phyloP scores from a whole-genome alignment of 2,797 vertebrate genomes.

The Sciurus vulgaris region DNA sequence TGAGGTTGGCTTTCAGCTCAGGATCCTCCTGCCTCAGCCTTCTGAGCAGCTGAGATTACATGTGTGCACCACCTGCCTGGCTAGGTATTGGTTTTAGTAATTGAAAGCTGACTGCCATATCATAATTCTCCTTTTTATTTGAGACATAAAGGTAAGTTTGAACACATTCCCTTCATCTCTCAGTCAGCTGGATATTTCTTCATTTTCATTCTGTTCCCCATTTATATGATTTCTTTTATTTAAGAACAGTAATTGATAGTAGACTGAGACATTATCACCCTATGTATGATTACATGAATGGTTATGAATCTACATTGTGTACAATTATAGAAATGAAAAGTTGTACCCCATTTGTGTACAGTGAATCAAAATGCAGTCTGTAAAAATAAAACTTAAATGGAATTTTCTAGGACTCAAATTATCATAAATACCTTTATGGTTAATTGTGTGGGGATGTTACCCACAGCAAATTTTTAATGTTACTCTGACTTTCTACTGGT shows the following conservation, averaged over 20 bases:
- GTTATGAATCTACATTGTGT: too few relatives aligned
- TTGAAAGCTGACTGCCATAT: background rate
- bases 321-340: too few relatives aligned
- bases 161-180: background rate
- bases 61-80: too few relatives aligned
- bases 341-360: too few relatives aligned
- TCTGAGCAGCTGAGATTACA: too few relatives aligned
- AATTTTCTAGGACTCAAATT: slow-evolving; percentile 43
- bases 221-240: background rate
- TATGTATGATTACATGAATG: too few relatives aligned
- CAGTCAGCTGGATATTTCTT: background rate
- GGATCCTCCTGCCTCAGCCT: too few relatives aligned
- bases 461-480: slow-evolving; percentile 35
- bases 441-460: slow-evolving; percentile 26
- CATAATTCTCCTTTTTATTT: background rate
- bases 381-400: background rate
- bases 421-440: slow-evolving; percentile 21
- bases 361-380: too few relatives aligned
- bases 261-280: too few relatives aligned
- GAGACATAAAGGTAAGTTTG: slow-evolving; percentile 2
- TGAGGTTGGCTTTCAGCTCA: too few relatives aligned
- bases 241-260: background rate
- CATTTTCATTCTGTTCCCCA: background rate
- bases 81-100: background rate
- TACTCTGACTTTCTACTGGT: slow-evolving; percentile 49